Percentiles rank a stretch among this genome's conserved stretches.
Conservation (phyloP, 2,888 invertebrate species). For the Microctonus brassicae region DNA sequence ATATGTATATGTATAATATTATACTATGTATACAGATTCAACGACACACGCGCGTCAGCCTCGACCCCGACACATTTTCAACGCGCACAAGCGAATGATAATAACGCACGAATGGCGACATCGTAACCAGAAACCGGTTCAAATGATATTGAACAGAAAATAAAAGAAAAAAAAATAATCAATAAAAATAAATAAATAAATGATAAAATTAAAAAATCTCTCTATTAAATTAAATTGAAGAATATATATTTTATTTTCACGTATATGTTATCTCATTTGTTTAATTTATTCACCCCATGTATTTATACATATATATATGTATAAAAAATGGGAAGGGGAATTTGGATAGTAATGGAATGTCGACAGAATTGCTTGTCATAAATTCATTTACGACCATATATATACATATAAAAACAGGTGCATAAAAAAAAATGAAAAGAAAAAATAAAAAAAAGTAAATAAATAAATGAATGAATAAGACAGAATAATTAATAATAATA, state of each 20-base stretch:
- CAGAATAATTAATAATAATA: too few relatives aligned
- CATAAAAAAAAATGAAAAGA: not conserved
- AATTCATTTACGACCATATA: constrained; percentile 10
- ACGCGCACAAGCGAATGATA: constrained; percentile 26
- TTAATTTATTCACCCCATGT: constrained; percentile 34
- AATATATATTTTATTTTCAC: not conserved
- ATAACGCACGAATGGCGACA: constrained; percentile 31
- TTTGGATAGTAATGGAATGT: constrained; percentile 17
- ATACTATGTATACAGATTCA: constrained; percentile 15
- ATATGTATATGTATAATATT: not conserved
- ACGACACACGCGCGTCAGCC: constrained; percentile 7
- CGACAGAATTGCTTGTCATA: constrained; percentile 8
- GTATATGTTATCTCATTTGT: constrained; percentile 23
- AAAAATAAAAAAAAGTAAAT: not conserved
- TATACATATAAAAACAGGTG: not conserved
- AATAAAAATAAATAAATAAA: not conserved
- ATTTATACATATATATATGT: too few relatives aligned
- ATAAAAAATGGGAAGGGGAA: not conserved
- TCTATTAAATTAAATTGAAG: constrained; percentile 16
- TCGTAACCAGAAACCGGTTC: constrained; percentile 34
- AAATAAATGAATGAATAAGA: not conserved
- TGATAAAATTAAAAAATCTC: constrained; percentile 1
- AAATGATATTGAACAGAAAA: constrained; percentile 6
- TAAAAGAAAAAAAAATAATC: constrained; percentile 9
- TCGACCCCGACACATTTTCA: constrained; percentile 30